Conservation (phyloP, 1,140 invertebrate species). For the Trypoxylus dichotomus region DNA sequence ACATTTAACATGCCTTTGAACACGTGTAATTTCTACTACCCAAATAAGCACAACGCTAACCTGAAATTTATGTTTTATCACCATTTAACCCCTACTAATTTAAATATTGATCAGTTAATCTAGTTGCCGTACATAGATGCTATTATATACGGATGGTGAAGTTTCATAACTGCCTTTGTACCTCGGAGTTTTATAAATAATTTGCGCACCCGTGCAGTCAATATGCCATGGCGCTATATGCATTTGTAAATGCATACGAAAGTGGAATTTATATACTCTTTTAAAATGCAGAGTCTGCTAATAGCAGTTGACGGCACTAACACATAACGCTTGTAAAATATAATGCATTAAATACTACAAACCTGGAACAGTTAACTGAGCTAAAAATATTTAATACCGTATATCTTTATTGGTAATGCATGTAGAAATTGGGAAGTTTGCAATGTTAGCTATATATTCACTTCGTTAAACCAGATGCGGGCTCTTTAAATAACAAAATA, state of each 20-base stretch:
- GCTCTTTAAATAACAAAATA: no score
- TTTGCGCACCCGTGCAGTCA: neutral
- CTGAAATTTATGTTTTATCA: neutral
- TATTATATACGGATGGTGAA: neutral
- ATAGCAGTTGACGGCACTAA: no score
- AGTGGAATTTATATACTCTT: neutral
- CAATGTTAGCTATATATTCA: no score
- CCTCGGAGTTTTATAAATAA: neutral
- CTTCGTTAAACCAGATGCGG: no score
- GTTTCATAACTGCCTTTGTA: neutral
- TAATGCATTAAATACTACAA: no score
- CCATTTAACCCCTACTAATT: neutral
- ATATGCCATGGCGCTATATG: neutral
- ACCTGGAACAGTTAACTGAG: no score
- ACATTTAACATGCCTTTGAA: no score
- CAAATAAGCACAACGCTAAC: neutral
- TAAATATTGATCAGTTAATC: slow-evolving; percentile 9
- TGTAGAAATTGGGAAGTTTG: no score
- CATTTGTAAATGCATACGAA: neutral
- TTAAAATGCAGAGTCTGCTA: neutral
- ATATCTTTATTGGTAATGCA: no score
- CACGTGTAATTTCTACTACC: neutral
- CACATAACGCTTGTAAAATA: no score
- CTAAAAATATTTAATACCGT: no score
- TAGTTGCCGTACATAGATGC: neutral